phyloP scores from a whole-genome alignment of 2,797 vertebrate genomes.

The Austrolebias charrua region DNA sequence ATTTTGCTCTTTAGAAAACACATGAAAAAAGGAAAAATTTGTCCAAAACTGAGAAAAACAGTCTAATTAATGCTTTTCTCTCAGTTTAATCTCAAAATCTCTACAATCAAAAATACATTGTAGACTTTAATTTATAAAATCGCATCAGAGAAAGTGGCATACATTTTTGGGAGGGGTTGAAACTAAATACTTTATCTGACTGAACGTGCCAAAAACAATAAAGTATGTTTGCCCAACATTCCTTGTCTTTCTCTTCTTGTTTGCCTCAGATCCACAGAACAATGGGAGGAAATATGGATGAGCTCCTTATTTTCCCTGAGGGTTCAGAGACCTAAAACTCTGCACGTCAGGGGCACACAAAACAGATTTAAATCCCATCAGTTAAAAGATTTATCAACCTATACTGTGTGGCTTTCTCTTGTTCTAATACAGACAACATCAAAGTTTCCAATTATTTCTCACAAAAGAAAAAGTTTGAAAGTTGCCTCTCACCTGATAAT shows the following conservation, averaged over 20 bases:
- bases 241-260: conserved; percentile 20
- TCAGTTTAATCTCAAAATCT: too few relatives aligned
- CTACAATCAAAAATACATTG: neutral
- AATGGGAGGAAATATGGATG: conserved; percentile 83
- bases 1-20: too few relatives aligned
- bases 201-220: conserved; percentile 35
- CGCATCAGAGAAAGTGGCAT: conserved; percentile 3
- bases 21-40: too few relatives aligned
- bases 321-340: conserved; percentile 19
- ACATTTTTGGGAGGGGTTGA: neutral
- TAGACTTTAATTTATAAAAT: neutral
- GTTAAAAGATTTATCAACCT: neutral
- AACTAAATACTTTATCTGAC: conserved; percentile 11
- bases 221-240: conserved; percentile 40
- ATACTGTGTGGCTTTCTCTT: neutral
- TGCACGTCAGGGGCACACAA: neutral
- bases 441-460: neutral
- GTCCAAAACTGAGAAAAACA: neutral
- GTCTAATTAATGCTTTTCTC: neutral
- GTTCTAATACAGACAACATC: neutral
- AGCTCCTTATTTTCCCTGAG: conserved; percentile 56
- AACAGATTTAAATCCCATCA: too few relatives aligned
- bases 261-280: conserved; percentile 65
- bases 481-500: conserved; percentile 72
- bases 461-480: neutral